These are phyloP conservation scores for Eupristina koningsbergeri DNA, from an alignment of 1,140 invertebrate genomes.

Conservation along the genomic window DNA sequence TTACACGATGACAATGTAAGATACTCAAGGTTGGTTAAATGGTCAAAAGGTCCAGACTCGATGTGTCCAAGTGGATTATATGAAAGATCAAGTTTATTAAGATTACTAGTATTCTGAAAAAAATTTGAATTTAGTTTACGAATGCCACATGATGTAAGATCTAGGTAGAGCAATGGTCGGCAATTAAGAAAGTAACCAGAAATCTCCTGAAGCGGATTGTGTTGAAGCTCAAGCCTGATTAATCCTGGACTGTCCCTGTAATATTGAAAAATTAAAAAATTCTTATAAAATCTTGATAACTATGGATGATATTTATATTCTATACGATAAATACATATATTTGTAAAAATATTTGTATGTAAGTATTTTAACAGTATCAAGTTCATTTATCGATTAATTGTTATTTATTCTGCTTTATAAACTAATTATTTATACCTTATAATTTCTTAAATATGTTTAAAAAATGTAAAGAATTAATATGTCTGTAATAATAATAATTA, in stretches of 20 bases:
- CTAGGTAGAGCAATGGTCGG: conserved; percentile 78
- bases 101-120: conserved; percentile 78
- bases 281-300: too few relatives aligned
- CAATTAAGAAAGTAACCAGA: conserved; percentile 79
- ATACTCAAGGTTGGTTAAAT: conserved; percentile 78
- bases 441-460: too few relatives aligned
- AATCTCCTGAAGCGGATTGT: conserved; percentile 78
- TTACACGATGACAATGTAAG: conserved; percentile 80
- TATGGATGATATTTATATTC: too few relatives aligned
- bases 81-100: conserved; percentile 81
- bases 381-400: too few relatives aligned
- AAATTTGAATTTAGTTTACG: conserved; percentile 76
- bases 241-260: conserved; percentile 80
- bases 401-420: too few relatives aligned
- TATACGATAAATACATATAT: too few relatives aligned
- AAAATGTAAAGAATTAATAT: too few relatives aligned
- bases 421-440: too few relatives aligned
- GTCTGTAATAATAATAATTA: too few relatives aligned
- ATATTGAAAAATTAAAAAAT: conserved; percentile 41
- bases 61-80: conserved; percentile 78
- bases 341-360: too few relatives aligned
- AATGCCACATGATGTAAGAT: conserved; percentile 79
- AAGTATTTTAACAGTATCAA: too few relatives aligned
- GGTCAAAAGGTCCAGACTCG: conserved; percentile 76
- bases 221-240: conserved; percentile 80